Evolutionary conservation across 1,140 invertebrate species (phyloP).

Genomic region (Aphis craccivora): DNA sequence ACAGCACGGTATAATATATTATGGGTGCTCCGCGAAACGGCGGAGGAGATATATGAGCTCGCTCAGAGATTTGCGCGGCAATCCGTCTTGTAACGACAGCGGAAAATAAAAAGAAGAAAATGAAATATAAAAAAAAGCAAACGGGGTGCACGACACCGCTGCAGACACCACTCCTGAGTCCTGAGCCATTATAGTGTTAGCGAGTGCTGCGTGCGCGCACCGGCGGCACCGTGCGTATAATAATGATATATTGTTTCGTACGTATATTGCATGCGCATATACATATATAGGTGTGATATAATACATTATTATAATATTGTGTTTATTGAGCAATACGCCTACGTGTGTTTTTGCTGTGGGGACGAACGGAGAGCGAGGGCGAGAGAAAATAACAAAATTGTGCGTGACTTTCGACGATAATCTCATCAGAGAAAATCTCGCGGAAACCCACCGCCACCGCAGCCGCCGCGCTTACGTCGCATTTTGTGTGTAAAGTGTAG

Average conservation of each 20-base stretch:
- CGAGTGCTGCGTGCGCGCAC: neutral
- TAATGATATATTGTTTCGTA: neutral
- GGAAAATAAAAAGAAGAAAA: neutral
- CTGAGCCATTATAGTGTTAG: slow-evolving; percentile 6
- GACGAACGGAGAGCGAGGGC: neutral
- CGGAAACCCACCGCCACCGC: neutral
- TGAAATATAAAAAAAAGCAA: neutral
- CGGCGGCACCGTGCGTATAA: neutral
- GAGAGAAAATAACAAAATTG: neutral
- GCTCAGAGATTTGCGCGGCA: neutral
- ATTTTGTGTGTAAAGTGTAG: neutral
- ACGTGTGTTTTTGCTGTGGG: neutral
- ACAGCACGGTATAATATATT: neutral
- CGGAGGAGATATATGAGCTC: neutral
- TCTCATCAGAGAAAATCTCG: neutral
- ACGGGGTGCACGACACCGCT: neutral
- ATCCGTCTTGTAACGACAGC: slow-evolving; percentile 9
- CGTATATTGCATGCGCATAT: neutral
- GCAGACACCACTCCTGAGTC: neutral
- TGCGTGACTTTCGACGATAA: slow-evolving; percentile 32
- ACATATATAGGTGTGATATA: neutral
- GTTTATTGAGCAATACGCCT: slow-evolving; percentile 1
- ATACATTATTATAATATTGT: slow-evolving; percentile 24
- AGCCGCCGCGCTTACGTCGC: neutral
- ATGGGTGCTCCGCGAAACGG: neutral